Evolutionary conservation across 92 coral and sea anemone species (phyloP).

Genomic region (Metridium senile): DNA sequence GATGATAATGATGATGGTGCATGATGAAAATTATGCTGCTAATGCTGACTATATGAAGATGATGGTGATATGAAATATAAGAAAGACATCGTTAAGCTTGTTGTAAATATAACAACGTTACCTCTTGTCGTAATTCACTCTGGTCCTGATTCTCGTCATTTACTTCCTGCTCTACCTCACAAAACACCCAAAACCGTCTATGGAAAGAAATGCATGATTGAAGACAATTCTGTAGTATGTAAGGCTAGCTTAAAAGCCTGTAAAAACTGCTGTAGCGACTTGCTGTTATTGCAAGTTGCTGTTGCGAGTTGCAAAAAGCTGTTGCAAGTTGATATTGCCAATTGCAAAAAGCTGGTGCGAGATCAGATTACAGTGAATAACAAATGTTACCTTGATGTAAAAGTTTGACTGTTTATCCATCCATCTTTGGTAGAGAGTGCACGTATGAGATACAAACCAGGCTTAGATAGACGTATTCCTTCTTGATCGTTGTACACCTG

Average conservation of each 20-base stretch:
- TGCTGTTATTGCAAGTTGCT: no score
- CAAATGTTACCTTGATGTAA: conserved; percentile 67
- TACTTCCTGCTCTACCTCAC: conserved; percentile 36
- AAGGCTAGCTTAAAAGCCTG: no score
- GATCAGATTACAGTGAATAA: not conserved
- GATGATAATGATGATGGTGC: not conserved
- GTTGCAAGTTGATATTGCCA: no score
- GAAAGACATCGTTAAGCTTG: not conserved
- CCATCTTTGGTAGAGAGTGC: conserved; percentile 69
- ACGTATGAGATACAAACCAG: conserved; percentile 67
- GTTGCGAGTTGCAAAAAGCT: no score
- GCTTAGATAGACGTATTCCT: conserved; percentile 47
- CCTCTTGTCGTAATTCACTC: conserved; percentile 30
- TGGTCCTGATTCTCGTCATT: conserved; percentile 23
- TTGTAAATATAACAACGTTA: not conserved
- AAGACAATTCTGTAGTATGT: no score
- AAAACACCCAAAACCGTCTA: conserved; percentile 67
- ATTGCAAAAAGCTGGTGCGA: no score
- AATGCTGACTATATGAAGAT: no score
- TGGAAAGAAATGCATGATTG: not conserved
- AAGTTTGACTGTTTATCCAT: conserved; percentile 65
- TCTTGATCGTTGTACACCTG: conserved; percentile 57
- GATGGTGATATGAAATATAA: no score
- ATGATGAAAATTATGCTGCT: no score
- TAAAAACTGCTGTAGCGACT: no score